Base-by-base conservation (phyloP, 2,113 vertebrate genomes). In the Pantherophis guttatus region DNA sequence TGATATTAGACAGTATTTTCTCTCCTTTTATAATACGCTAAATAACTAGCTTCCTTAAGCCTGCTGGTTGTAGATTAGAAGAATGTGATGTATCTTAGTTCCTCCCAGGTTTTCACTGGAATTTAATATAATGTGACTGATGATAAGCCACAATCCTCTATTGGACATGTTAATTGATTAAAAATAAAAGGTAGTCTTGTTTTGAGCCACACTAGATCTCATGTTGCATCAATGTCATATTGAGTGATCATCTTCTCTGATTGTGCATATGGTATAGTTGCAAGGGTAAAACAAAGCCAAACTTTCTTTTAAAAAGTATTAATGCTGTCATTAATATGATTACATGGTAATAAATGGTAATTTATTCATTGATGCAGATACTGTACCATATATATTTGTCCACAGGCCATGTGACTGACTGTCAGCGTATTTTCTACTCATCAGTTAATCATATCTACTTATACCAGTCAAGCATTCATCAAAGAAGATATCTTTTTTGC, bases 401-500 rank as follows among this genome's bases (percentile, higher is more conserved):
- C 94, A 93, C 95, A 98, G 98, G 97, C 97, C 96, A 93, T 90
- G 4, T 95, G 92, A 93, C 92, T 94, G 94, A 91, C 92, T 96
- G 88, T 95, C 96, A 92, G 8, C 29, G 95, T 94, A 93, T 98
- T 95, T 97, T 97, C 94, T 96, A 94, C 95, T 96, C 65, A 88
- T 93, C 94, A 5, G 92, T 95, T 96, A 96, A 4, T 97, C 96
- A 8, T 96, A 95, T 96, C 97, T 98, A 92, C 97, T 96, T 96
- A 96, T 93, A 89, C 95, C 97, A 96, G 94, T 93, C 97, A 95
- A 96, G 96, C 95, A 96, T 95, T 97, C 97, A 97, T 93, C 98
- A 98, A 96, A 97, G 94, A 97, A 97, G 98, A 97, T 95, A 95
- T 97, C 96, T 97, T 96, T 97, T 97, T 96, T 97, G 96, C 95